Conservation (phyloP, 2,113 vertebrate genomes). For the Cairina moschata region DNA sequence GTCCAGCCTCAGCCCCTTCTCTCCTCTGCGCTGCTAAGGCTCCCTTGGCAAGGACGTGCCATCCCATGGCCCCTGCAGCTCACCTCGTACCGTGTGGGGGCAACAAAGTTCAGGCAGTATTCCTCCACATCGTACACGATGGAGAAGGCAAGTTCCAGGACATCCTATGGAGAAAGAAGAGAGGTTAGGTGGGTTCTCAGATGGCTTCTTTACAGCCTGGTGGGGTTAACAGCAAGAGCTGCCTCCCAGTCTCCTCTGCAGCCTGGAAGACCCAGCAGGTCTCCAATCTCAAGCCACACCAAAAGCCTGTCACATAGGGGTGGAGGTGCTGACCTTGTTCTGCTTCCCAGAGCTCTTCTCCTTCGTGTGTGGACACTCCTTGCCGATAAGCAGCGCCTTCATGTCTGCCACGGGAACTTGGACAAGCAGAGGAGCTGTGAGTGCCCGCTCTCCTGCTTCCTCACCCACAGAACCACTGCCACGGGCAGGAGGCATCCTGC, state of each 20-base stretch:
- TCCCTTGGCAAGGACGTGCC: neutral
- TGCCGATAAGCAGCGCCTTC: constrained; percentile 89
- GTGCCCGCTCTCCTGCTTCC: accelerated
- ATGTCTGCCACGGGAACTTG: constrained; percentile 93
- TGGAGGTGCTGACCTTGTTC: constrained; percentile 85
- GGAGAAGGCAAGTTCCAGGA: constrained; percentile 92
- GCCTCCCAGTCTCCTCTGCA: neutral
- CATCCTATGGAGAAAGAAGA: constrained; percentile 78
- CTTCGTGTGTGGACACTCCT: constrained; percentile 94
- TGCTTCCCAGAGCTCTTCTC: constrained; percentile 93
- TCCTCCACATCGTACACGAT: constrained; percentile 90
- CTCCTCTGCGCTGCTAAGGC: neutral
- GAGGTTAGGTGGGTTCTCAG: neutral
- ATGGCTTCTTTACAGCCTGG: neutral
- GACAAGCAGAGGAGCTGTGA: neutral
- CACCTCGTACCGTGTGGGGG: constrained; percentile 90
- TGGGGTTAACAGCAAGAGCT: neutral
- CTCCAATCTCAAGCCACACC: neutral
- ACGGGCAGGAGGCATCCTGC: neutral
- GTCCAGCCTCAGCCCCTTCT: neutral
- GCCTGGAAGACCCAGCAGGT: neutral
- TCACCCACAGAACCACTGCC: neutral
- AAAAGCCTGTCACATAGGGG: neutral
- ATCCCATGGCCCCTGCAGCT: constrained; percentile 29
- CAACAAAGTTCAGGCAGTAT: constrained; percentile 92